These are phyloP conservation scores for Uropetala carovei DNA, from an alignment of 2,888 invertebrate species.

Conservation along the genomic window DNA sequence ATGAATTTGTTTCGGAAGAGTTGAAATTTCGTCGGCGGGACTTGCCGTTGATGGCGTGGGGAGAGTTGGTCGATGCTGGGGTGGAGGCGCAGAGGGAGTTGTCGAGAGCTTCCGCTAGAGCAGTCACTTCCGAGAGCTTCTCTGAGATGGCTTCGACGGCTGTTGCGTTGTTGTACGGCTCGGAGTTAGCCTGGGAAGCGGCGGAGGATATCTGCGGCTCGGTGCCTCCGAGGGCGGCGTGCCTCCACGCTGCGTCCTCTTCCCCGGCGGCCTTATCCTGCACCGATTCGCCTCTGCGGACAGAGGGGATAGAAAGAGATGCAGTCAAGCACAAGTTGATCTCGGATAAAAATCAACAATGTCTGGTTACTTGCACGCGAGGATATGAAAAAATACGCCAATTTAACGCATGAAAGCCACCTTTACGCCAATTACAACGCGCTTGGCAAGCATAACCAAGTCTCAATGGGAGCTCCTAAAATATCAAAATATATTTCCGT, in stretches of 20 bases:
- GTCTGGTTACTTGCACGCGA: too few species aligned
- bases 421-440: too few species aligned
- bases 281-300: neutral
- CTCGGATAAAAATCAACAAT: too few species aligned
- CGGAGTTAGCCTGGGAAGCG: constrained; percentile 64
- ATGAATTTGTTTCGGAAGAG: neutral
- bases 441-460: too few species aligned
- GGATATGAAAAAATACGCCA: too few species aligned
- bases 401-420: too few species aligned
- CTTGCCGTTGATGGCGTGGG: constrained; percentile 67
- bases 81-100: constrained; percentile 76
- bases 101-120: constrained; percentile 82
- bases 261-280: neutral
- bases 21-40: constrained; percentile 68
- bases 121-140: constrained; percentile 81
- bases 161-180: constrained; percentile 75
- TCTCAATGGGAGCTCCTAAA: too few species aligned
- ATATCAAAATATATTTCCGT: too few species aligned
- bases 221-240: constrained; percentile 67
- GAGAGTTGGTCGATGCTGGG: constrained; percentile 70
- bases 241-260: constrained; percentile 62
- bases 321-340: too few species aligned
- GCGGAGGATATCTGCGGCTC: constrained; percentile 66
- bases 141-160: constrained; percentile 83
- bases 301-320: too few species aligned